Evolutionary conservation across 2,797 vertebrate genomes (phyloP).

Genomic region (Choloepus didactylus): DNA sequence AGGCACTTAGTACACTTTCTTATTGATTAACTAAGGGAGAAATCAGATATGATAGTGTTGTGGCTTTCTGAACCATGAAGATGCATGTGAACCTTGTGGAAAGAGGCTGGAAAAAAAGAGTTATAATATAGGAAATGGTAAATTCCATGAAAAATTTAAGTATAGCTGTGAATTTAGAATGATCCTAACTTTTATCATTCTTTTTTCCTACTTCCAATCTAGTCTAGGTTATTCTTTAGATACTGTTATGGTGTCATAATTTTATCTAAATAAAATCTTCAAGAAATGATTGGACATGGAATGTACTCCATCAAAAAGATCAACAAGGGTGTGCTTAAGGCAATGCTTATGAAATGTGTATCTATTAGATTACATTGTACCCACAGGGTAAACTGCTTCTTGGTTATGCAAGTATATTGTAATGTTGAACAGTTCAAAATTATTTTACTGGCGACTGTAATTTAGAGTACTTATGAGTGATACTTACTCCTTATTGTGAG

Average conservation of each 20-base stretch:
- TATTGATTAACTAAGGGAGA: neutral
- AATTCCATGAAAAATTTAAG: neutral
- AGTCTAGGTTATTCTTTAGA: neutral
- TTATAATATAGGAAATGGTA: neutral
- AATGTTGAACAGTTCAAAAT: neutral
- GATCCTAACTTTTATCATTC: neutral
- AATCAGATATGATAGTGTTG: neutral
- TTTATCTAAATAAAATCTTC: conserved; percentile 6
- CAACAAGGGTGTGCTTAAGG: neutral
- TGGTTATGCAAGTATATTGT: neutral
- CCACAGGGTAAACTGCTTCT: neutral
- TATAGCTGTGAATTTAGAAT: neutral
- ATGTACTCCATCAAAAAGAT: neutral
- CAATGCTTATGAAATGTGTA: neutral
- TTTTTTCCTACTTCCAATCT: neutral
- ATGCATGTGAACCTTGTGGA: neutral
- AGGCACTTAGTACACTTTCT: neutral
- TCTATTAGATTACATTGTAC: neutral
- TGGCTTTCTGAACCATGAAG: neutral
- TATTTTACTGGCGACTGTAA: neutral
- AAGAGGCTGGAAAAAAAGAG: neutral
- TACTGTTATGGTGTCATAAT: neutral
- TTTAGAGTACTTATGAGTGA: neutral
- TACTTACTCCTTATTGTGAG: neutral
- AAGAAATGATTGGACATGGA: neutral